Evolutionary conservation across 2,113 vertebrate species (phyloP).

Genomic region (Cepphus grylle): DNA sequence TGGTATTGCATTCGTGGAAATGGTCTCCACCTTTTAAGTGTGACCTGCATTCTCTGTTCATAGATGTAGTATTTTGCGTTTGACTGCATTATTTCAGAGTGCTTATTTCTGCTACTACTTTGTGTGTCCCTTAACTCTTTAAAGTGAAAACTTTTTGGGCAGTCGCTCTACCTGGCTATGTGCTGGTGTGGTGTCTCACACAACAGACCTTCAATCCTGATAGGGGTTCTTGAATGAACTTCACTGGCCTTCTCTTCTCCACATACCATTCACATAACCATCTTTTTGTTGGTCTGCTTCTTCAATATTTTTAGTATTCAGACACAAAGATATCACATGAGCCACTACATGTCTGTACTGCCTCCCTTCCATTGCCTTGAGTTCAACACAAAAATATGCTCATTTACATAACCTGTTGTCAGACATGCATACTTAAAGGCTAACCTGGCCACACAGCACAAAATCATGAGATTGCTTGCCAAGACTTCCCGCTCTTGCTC

Average conservation of each 20-base stretch:
- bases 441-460: slow-evolving; percentile 23
- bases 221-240: not conserved
- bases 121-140: not conserved
- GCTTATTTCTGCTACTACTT: not conserved
- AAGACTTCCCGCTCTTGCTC: not conserved
- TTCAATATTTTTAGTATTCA: not conserved
- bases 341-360: not conserved
- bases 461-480: not conserved
- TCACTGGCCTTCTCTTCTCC: not conserved
- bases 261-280: not conserved
- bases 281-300: not conserved
- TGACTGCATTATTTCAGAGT: not conserved
- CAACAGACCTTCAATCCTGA: not conserved
- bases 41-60: not conserved
- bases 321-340: not conserved
- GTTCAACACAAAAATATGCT: slow-evolving; percentile 7
- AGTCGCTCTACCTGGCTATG: not conserved
- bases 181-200: not conserved
- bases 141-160: not conserved
- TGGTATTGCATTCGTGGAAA: not conserved
- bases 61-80: not conserved
- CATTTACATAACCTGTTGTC: slow-evolving; percentile 37
- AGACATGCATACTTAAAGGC: slow-evolving; percentile 5
- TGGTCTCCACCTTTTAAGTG: not conserved
- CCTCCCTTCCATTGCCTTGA: not conserved